Conservation (phyloP, 53 echinoderm and acorn worm genomes). For the Echinometra lucunter region DNA sequence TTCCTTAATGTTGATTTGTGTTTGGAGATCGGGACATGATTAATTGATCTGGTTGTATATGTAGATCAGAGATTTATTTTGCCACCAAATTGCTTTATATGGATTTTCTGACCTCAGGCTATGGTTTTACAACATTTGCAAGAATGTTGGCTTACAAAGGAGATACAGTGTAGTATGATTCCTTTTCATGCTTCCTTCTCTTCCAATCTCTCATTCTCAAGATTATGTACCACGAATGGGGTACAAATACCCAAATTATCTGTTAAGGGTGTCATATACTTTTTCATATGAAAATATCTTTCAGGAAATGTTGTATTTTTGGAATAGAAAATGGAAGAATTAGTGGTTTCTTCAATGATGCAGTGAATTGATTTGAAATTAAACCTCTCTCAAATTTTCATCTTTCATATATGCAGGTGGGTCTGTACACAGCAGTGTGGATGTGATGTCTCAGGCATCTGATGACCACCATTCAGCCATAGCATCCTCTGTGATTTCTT, state of each 20-base stretch:
- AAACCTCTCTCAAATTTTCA: neutral
- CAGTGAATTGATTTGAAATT: neutral
- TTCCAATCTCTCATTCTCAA: neutral
- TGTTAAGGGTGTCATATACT: neutral
- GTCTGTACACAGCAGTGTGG: constrained; percentile 80
- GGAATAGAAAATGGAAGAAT: neutral
- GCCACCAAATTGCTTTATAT: too few species aligned
- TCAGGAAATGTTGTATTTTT: neutral
- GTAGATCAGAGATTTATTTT: too few species aligned
- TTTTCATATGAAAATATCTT: neutral
- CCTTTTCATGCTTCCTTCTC: too few species aligned
- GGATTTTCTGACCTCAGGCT: too few species aligned
- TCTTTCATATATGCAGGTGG: constrained; percentile 74
- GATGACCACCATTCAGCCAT: constrained; percentile 88
- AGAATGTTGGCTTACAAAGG: too few species aligned
- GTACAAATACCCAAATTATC: neutral
- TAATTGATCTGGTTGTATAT: too few species aligned
- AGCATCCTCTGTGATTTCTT: constrained; percentile 84
- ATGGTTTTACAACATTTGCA: too few species aligned
- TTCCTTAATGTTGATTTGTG: too few species aligned
- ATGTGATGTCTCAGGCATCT: constrained; percentile 69
- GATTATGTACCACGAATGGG: neutral
- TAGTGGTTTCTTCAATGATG: neutral
- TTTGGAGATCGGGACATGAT: too few species aligned
- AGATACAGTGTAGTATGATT: too few species aligned